Evolutionary conservation across 2,888 invertebrate species (phyloP).

Genomic region (Rhagonycha fulva): DNA sequence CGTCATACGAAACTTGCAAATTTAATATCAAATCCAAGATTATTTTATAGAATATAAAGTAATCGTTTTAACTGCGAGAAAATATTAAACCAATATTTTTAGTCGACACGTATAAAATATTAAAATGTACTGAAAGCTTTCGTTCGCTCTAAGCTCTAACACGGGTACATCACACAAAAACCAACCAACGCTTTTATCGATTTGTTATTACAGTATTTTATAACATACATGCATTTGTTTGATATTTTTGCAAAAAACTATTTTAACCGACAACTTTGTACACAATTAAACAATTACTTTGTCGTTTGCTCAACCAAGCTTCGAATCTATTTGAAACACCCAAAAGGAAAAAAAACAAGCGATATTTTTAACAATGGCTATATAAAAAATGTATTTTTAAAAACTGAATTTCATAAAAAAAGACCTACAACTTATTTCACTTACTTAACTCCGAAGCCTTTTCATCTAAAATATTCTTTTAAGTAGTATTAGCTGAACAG

Average conservation of each 20-base stretch:
- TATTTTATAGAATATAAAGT: not conserved
- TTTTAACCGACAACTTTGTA: no score
- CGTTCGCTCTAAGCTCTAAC: not conserved
- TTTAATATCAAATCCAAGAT: constrained; percentile 8
- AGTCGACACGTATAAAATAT: not conserved
- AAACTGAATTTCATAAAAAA: not conserved
- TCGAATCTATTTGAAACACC: not conserved
- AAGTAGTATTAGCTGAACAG: not conserved
- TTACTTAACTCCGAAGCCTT: not conserved
- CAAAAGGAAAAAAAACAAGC: no score
- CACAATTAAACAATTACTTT: no score
- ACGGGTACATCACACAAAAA: not conserved
- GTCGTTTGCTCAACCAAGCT: not conserved
- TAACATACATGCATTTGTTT: not conserved
- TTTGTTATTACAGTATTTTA: not conserved
- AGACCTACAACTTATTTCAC: not conserved
- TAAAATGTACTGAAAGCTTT: not conserved
- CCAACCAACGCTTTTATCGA: not conserved
- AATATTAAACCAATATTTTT: not conserved
- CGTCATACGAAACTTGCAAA: constrained; percentile 53
- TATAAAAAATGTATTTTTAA: not conserved
- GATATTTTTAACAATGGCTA: not conserved
- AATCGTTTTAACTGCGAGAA: not conserved
- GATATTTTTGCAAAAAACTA: not conserved
- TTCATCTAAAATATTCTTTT: not conserved